phyloP scores from a whole-genome alignment of 92 coral and sea anemone species.

The Zoanthus sociatus region DNA sequence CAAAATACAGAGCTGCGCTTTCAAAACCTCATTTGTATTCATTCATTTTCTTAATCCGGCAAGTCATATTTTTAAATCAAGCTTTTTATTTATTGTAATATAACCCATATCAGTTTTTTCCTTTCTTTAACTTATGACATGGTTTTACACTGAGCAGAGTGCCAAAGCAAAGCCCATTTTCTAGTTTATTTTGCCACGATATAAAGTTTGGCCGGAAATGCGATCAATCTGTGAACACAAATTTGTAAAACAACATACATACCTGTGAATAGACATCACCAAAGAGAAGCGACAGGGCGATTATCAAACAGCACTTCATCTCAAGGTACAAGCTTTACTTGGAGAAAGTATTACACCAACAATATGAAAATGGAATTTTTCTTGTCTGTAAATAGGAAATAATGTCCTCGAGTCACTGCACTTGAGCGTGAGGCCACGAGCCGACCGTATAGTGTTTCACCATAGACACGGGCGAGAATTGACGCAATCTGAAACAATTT shows the following conservation, averaged over 20 bases:
- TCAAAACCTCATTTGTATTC: slow-evolving; percentile 19
- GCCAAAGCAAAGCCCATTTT: neutral
- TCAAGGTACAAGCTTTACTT: neutral
- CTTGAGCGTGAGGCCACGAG: slow-evolving; percentile 41
- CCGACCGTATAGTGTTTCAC: slow-evolving; percentile 32
- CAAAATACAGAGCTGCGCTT: slow-evolving; percentile 6
- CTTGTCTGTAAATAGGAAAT: neutral
- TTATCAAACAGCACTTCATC: slow-evolving; percentile 15
- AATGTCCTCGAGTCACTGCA: neutral
- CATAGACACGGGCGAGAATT: slow-evolving; percentile 15
- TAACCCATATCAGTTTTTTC: neutral
- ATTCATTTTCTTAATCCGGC: neutral
- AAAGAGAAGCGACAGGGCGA: slow-evolving; percentile 13
- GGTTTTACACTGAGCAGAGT: neutral
- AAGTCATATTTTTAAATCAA: neutral
- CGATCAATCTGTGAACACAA: slow-evolving; percentile 1
- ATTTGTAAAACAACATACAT: slow-evolving; percentile 3
- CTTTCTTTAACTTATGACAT: neutral
- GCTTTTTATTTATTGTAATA: neutral
- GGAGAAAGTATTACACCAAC: neutral
- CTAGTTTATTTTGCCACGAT: neutral
- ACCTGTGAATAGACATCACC: slow-evolving; percentile 33
- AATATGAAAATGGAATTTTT: neutral
- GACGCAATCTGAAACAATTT: slow-evolving; percentile 58
- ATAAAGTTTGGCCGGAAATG: slow-evolving; percentile 32